Percentiles rank a stretch among this genome's conserved stretches.
phyloP scores from a whole-genome alignment of 2,888 invertebrate species.

The Macrophya alboannulata region DNA sequence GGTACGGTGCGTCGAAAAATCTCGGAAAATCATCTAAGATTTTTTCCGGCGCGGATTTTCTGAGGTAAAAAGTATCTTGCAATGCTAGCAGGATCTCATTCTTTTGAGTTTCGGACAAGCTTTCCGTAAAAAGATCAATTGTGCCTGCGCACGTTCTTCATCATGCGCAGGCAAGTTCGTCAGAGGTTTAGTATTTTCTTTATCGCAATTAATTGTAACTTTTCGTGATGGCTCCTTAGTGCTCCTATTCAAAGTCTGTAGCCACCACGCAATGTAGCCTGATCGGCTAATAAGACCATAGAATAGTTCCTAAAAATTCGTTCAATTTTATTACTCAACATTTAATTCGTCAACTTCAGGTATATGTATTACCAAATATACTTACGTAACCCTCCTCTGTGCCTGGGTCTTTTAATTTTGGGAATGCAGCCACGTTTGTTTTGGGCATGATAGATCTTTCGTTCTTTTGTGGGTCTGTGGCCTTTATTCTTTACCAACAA shows the following conservation, averaged over 20 bases:
- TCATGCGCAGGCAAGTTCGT: background rate
- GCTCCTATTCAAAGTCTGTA: conserved; percentile 14
- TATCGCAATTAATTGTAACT: background rate
- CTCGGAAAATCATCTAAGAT: conserved; percentile 22
- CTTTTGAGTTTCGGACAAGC: conserved; percentile 9
- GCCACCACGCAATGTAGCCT: conserved; percentile 28
- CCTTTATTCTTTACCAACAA: conserved; percentile 9
- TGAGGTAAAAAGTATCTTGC: conserved; percentile 5
- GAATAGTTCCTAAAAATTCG: conserved; percentile 35
- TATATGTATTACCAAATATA: conserved; percentile 14
- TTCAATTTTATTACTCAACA: conserved; percentile 7
- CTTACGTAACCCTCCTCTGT: conserved; percentile 32
- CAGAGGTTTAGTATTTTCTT: conserved; percentile 1
- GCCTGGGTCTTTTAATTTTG: conserved; percentile 16
- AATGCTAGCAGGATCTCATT: conserved; percentile 14
- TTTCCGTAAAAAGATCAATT: background rate
- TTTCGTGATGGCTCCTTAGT: background rate
- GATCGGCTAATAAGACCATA: background rate
- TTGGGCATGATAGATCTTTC: conserved; percentile 12
- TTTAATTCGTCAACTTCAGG: background rate
- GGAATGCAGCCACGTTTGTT: background rate
- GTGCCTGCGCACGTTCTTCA: conserved; percentile 14
- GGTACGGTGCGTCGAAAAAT: conserved; percentile 32
- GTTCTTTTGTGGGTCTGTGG: background rate
- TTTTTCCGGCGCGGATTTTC: conserved; percentile 1